phyloP scores from a whole-genome alignment of 1,140 invertebrate species.

The Anastrepha obliqua region DNA sequence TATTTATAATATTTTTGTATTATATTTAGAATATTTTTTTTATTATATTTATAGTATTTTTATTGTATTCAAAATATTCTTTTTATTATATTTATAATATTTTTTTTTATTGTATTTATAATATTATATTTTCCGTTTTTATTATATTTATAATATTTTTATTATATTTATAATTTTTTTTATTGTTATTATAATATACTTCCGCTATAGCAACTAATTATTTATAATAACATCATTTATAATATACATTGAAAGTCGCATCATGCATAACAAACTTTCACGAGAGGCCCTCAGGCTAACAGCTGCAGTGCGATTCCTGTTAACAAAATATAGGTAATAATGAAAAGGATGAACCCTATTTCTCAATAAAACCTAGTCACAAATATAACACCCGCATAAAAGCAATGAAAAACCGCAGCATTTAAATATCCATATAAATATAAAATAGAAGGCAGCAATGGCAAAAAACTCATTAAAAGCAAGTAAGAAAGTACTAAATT shows the following conservation, averaged over 20 bases:
- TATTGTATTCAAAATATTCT: too few species aligned
- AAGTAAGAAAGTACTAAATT: too few species aligned
- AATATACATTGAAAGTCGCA: not conserved
- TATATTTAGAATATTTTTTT: too few species aligned
- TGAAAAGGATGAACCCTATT: constrained; percentile 9
- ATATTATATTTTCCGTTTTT: too few species aligned
- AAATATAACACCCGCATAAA: constrained; percentile 36
- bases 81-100: too few species aligned
- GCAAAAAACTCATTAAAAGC: not conserved
- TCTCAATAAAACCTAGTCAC: constrained; percentile 22
- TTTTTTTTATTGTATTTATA: too few species aligned
- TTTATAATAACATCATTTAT: not conserved
- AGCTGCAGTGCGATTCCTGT: constrained; percentile 17
- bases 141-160: too few species aligned
- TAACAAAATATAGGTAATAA: constrained; percentile 9
- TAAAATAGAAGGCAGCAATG: constrained; percentile 27
- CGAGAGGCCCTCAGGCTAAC: not conserved
- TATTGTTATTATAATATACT: too few species aligned
- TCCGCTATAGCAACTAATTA: too few species aligned
- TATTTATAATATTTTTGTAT: too few species aligned
- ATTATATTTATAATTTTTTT: too few species aligned
- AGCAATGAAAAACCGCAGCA: not conserved
- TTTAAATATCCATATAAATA: not conserved
- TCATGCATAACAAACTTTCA: not conserved
- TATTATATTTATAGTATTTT: too few species aligned